Evolutionary conservation across 2,113 vertebrate genomes (phyloP), one percentile per base, ranked within the genome.

Genomic region (Notothenia coriiceps): DNA sequence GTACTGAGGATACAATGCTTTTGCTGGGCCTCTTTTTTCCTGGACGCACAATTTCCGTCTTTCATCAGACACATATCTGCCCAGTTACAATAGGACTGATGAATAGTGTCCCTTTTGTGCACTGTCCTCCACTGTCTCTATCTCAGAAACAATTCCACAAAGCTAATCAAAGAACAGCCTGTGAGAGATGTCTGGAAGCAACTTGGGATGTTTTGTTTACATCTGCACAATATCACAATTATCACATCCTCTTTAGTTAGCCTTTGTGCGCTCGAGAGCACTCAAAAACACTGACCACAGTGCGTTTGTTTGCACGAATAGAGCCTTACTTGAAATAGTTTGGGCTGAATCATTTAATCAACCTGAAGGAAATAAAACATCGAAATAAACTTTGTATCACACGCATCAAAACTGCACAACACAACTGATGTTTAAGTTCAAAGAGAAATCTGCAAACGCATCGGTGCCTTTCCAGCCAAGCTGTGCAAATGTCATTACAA

Each of bases 91-190:
- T 46, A 61, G 79, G 29, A 87, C 75, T 66, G 84, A 74, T 67
- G 60, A 52, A 94, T 91, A 94, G 93, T 92, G 91, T 92, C 79
- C 75, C 90, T 88, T 93, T 94, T 95, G 93, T 95, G 70, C 52
- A 61, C 61, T 70, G 76, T 79, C 86, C 84, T 91, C 70, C 86
- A 84, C 54, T 60, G 52, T 80, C 83, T 79, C 78, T 18, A 66
- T 80, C 83, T 79, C 80, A 7, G 80, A 92, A 91, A 90, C 68
- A 25, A 71, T 82, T 83, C 76, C 77, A 92, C 92, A 92, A 89
- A 90, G 54, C 83, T 80, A 50, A 86, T 78, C 86, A 86, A 86
- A 87, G 62, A 77, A 35, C 56, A 50, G 75, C 35, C 65, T 44
- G 59, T 69, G 50, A 67, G 56, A 83, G 80, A 85, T 25, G 64